Evolutionary conservation across 2,797 vertebrate genomes (phyloP).

Genomic region (Fundulus diaphanus): DNA sequence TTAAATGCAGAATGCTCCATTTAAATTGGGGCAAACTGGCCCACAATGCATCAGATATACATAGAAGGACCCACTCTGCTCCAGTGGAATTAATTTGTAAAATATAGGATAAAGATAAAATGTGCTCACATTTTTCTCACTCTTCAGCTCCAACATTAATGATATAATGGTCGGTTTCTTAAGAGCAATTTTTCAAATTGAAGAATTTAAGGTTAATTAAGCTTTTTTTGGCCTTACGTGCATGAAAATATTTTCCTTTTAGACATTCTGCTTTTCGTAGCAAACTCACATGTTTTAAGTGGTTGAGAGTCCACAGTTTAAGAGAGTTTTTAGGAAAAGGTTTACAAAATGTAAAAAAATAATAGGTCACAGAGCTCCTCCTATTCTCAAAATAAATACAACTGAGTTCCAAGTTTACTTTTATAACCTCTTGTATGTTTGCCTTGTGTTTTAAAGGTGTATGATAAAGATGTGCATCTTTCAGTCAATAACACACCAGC

Average conservation of each 20-base stretch:
- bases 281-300: neutral
- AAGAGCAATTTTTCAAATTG: neutral
- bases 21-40: neutral
- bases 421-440: neutral
- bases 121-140: neutral
- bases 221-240: neutral
- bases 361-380: neutral
- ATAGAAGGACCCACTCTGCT: neutral
- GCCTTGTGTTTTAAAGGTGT: neutral
- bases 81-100: neutral
- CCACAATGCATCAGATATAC: neutral
- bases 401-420: neutral
- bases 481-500: too few species aligned
- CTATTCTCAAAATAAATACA: neutral
- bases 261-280: neutral
- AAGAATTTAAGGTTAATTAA: neutral
- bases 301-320: constrained; percentile 2
- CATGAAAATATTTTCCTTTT: neutral
- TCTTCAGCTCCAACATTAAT: neutral
- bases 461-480: neutral
- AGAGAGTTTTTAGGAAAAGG: neutral
- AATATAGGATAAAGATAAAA: neutral
- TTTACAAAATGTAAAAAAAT: neutral
- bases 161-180: neutral
- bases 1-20: neutral